A percentile compares a stretch with the other conserved stretches of the same genome.
These are phyloP conservation scores for Drosophila niveifrons DNA, from an alignment of 2,888 invertebrate genomes.

Conservation along the genomic window DNA sequence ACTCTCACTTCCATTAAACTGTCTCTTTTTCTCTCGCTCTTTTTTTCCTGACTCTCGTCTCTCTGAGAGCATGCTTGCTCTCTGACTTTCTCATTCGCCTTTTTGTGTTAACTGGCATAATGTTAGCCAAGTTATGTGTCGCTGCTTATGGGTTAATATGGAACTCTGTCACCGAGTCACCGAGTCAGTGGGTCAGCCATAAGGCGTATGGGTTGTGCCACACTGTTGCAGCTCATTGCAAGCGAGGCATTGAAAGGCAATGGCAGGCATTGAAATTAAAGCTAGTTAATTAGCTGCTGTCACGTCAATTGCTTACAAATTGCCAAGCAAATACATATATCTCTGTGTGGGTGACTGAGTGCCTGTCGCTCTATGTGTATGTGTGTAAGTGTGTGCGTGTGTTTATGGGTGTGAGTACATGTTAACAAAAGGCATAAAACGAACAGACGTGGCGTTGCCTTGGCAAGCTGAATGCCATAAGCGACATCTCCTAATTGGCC, in stretches of 20 bases:
- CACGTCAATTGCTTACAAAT: conserved; percentile 68
- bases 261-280: conserved; percentile 70
- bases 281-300: conserved; percentile 69
- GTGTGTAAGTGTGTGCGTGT: conserved; percentile 2
- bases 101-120: conserved; percentile 15
- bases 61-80: conserved; percentile 1
- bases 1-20: neutral
- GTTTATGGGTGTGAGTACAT: neutral
- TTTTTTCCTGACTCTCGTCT: conserved; percentile 2
- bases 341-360: conserved; percentile 2
- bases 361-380: neutral
- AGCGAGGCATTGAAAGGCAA: conserved; percentile 47
- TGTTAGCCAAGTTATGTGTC: conserved; percentile 41
- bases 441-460: conserved; percentile 19
- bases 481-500: conserved; percentile 19
- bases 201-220: conserved; percentile 34
- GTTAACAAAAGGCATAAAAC: conserved; percentile 41
- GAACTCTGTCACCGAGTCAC: conserved; percentile 81
- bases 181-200: conserved; percentile 49
- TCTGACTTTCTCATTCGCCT: conserved; percentile 20
- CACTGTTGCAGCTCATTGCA: conserved; percentile 59
- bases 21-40: neutral
- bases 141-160: conserved; percentile 61
- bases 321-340: conserved; percentile 34
- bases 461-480: conserved; percentile 12